These are phyloP conservation scores for Nasonia giraulti DNA, from an alignment of 1,140 invertebrate species.

Conservation along the genomic window DNA sequence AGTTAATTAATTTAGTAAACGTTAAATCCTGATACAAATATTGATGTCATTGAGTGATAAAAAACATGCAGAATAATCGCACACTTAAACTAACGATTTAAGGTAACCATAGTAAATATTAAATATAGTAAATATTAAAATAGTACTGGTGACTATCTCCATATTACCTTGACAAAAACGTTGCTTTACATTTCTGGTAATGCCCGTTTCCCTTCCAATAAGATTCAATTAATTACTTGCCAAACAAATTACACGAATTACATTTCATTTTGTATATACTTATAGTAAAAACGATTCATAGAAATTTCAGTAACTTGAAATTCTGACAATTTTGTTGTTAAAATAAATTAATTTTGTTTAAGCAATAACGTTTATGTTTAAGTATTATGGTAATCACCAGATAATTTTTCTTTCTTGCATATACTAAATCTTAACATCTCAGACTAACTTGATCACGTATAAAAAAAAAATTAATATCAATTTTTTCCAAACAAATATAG, in stretches of 20 bases:
- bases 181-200: neutral
- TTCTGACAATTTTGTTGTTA: no score
- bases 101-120: neutral
- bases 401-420: neutral
- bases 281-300: no score
- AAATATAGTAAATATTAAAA: neutral
- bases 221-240: no score
- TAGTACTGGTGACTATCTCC: neutral
- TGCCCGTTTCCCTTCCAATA: no score
- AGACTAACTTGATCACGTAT: neutral
- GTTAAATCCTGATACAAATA: neutral
- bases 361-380: no score
- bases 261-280: no score
- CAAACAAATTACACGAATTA: no score
- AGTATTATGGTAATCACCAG: neutral
- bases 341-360: no score
- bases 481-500: neutral
- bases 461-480: neutral
- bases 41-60: neutral
- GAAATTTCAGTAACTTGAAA: neutral
- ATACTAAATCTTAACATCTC: neutral
- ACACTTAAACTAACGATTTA: conserved; percentile 3
- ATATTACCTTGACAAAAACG: neutral
- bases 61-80: neutral
- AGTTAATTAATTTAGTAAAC: neutral